Base-by-base conservation (phyloP, 1,140 invertebrate species). In the Atta cephalotes region DNA sequence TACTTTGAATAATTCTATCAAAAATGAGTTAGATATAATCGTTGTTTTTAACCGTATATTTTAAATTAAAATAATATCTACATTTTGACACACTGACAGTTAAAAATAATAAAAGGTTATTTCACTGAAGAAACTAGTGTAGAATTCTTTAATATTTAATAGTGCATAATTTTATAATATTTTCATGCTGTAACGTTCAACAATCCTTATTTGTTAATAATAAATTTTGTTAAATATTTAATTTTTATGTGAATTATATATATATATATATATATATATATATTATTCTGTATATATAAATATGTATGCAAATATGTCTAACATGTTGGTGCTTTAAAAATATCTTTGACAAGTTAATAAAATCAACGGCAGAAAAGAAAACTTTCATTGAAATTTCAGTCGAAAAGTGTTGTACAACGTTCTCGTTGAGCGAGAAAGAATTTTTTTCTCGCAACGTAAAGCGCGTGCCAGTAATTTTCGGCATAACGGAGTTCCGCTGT, bases 391-490 rank as follows among this genome's bases (percentile, higher is more conserved):
- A 84, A 84, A 84, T 84, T 84, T 84, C 10, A 84, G 56, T 76
- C 51, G 70, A 39, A 63, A 74, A 84, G 56, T 80, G 49, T 68
- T 39, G 78, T 45, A 76, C n/a, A 63, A 74, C 68, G 62, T 39
- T n/a, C 21, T n/a, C 63, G 63, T 58, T 18, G 80, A 60, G 39
- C 7, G 12, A 16, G 28, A n/a, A 35, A 39, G 12, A 51, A 62
- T 51, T 72, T 76, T 84, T 74, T 84, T 62, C 70, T 76, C 28
- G 25, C 80, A 56, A 84, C 28, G 68, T 51, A 84, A 84, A 84
- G 28, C 80, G 80, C 70, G 70, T 84, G 80, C 80, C 56, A 84
- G 70, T 84, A 84, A 84, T 76, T 84, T 84, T 84, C 56, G 70
- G 70, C 56, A 58, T 84, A 74, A 74, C 80, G 70, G 56, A 84